These are phyloP conservation scores for Dendrolimus punctatus DNA, from an alignment of 1,140 invertebrate genomes.

Conservation along the genomic window DNA sequence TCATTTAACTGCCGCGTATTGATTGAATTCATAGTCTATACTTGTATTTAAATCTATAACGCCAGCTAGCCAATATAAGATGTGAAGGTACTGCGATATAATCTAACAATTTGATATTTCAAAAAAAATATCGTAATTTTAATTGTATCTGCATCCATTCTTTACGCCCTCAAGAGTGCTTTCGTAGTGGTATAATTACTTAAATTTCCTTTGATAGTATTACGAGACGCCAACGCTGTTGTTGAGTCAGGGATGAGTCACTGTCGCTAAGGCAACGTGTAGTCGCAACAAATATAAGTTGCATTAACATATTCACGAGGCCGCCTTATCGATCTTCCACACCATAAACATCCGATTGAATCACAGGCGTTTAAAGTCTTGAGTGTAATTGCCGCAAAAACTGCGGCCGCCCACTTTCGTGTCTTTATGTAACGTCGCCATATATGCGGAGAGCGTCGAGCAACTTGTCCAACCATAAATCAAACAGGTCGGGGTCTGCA, in stretches of 20 bases:
- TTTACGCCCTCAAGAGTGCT: no score
- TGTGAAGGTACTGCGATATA: no score
- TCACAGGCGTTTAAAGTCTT: constrained; percentile 11
- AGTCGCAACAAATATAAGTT: constrained; percentile 12
- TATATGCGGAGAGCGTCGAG: constrained; percentile 27
- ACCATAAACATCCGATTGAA: constrained; percentile 11
- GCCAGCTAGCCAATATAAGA: no score
- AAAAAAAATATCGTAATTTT: no score
- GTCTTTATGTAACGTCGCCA: constrained; percentile 29
- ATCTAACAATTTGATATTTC: no score
- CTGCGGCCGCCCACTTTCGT: constrained; percentile 16
- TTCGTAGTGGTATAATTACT: no score
- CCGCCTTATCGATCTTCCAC: constrained; percentile 15
- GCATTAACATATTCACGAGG: constrained; percentile 22
- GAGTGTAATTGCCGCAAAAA: constrained; percentile 11
- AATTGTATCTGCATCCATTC: no score
- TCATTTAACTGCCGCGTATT: background rate
- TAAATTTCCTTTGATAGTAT: background rate
- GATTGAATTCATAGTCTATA: no score
- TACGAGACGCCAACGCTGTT: background rate
- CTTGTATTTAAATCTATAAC: no score
- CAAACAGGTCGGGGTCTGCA: constrained; percentile 11
- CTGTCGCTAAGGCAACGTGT: constrained; percentile 12
- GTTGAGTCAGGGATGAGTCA: constrained; percentile 14
- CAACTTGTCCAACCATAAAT: constrained; percentile 28